These are phyloP conservation scores for Osedax fenrisi DNA, from an alignment of 2,888 invertebrate species.

Conservation along the genomic window DNA sequence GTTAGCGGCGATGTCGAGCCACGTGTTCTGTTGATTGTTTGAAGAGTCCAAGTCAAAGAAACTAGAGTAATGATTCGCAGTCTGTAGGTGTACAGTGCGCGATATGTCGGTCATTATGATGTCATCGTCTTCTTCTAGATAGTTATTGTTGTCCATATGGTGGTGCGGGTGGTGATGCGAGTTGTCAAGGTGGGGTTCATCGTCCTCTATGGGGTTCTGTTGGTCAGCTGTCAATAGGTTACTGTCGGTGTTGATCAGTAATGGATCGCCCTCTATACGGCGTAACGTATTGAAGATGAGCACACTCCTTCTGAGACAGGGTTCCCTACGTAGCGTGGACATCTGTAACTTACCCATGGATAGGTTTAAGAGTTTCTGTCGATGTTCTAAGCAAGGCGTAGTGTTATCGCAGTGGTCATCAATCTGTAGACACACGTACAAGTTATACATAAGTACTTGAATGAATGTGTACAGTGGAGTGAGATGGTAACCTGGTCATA, in stretches of 20 bases:
- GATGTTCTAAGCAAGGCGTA: slow-evolving; percentile 49
- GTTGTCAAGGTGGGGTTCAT: too few species aligned
- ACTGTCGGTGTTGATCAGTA: too few species aligned
- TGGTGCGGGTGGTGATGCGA: too few species aligned
- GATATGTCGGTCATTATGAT: not conserved
- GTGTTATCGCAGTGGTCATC: not conserved
- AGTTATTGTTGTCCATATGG: too few species aligned
- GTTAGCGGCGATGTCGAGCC: not conserved
- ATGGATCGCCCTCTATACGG: slow-evolving; percentile 61
- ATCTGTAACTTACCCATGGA: slow-evolving; percentile 80
- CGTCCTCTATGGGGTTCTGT: not conserved
- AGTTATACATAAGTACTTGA: not conserved
- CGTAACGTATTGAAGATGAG: slow-evolving; percentile 82
- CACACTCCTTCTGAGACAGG: slow-evolving; percentile 75
- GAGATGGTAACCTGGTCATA: not conserved
- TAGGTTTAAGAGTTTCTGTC: slow-evolving; percentile 76
- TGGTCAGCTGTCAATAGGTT: not conserved
- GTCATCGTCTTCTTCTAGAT: too few species aligned
- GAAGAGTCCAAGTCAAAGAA: not conserved
- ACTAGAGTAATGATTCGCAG: not conserved
- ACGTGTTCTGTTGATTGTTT: too few species aligned
- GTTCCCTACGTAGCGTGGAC: slow-evolving; percentile 56
- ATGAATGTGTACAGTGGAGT: not conserved
- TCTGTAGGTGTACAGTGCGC: not conserved
- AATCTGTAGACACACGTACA: not conserved